A percentile compares a stretch with the other conserved stretches of the same genome.
phyloP scores from a whole-genome alignment of 2,797 vertebrate genomes.

The Labeo calbasu region DNA sequence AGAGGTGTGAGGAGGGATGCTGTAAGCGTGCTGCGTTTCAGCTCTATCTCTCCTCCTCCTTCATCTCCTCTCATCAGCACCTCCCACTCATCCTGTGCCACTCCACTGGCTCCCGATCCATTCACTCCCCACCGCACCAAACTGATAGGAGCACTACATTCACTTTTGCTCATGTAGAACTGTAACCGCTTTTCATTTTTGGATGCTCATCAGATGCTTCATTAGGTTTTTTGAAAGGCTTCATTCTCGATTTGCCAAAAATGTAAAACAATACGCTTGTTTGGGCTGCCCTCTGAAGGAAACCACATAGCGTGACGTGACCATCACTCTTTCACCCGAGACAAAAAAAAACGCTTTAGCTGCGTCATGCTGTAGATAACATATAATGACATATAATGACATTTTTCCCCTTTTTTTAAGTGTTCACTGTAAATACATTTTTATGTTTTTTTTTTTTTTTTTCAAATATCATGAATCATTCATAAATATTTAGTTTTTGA shows the following conservation, averaged over 20 bases:
- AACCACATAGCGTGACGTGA: background rate
- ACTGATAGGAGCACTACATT: slow-evolving; percentile 29
- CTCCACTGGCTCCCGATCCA: slow-evolving; percentile 38
- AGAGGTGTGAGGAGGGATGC: slow-evolving; percentile 51
- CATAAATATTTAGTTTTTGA: background rate
- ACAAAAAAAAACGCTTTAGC: background rate
- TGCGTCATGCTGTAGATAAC: background rate
- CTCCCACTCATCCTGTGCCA: slow-evolving; percentile 45
- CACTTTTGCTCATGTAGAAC: slow-evolving; percentile 35
- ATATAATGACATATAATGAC: background rate
- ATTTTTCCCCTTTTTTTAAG: background rate
- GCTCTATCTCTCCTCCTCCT: slow-evolving; percentile 37
- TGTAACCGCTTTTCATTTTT: slow-evolving; percentile 37
- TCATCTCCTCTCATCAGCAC: slow-evolving; percentile 46
- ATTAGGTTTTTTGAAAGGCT: slow-evolving; percentile 34
- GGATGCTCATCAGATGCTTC: slow-evolving; percentile 45
- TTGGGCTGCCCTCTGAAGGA: slow-evolving; percentile 10
- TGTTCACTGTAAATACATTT: background rate
- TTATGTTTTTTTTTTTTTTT: no score
- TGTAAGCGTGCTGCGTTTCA: slow-evolving; percentile 25
- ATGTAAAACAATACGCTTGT: slow-evolving; percentile 27
- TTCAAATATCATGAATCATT: background rate
- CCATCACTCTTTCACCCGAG: background rate
- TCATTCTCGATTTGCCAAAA: slow-evolving; percentile 35
- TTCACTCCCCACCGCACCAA: slow-evolving; percentile 24